phyloP scores from a whole-genome alignment of 2,797 vertebrate genomes.

The Oreochromis grahami region DNA sequence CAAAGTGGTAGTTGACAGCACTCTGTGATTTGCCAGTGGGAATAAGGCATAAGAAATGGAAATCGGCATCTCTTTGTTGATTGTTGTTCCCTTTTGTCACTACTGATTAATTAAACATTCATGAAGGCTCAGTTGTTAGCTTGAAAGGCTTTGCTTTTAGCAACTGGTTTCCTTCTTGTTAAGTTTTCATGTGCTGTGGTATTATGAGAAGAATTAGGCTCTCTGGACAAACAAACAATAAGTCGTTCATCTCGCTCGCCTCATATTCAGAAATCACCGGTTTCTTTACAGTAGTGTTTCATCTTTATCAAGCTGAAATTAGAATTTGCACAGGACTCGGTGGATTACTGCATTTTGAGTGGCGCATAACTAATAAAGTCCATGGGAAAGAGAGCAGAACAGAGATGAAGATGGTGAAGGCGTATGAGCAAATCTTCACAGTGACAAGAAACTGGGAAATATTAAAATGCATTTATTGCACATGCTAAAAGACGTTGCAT shows the following conservation, averaged over 20 bases:
- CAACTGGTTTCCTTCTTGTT: slow-evolving; percentile 67
- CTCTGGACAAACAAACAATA: slow-evolving; percentile 65
- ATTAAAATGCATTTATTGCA: slow-evolving; percentile 46
- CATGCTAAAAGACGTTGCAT: slow-evolving; percentile 7
- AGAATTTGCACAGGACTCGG: slow-evolving; percentile 30
- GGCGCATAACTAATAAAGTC: slow-evolving; percentile 48
- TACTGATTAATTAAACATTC: slow-evolving; percentile 84
- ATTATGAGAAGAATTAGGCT: slow-evolving; percentile 52
- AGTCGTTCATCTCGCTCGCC: slow-evolving; percentile 49
- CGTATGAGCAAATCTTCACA: slow-evolving; percentile 16
- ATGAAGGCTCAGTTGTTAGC: slow-evolving; percentile 68
- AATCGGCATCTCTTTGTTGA: slow-evolving; percentile 75
- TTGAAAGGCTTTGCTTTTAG: slow-evolving; percentile 67
- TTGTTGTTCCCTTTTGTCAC: slow-evolving; percentile 79
- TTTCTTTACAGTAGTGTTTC: slow-evolving; percentile 35
- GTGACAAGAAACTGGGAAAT: slow-evolving; percentile 1
- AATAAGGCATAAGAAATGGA: slow-evolving; percentile 70
- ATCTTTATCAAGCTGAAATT: slow-evolving; percentile 44
- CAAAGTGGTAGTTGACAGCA: slow-evolving; percentile 67
- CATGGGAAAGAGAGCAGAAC: slow-evolving; percentile 11
- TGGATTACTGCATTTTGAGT: slow-evolving; percentile 43
- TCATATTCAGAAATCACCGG: slow-evolving; percentile 57
- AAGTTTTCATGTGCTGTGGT: slow-evolving; percentile 70
- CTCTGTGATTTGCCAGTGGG: slow-evolving; percentile 63
- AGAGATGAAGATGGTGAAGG: slow-evolving; percentile 21